These are phyloP conservation scores for Drosophila takahashii DNA, from an alignment of 1,140 invertebrate species.

Conservation along the genomic window DNA sequence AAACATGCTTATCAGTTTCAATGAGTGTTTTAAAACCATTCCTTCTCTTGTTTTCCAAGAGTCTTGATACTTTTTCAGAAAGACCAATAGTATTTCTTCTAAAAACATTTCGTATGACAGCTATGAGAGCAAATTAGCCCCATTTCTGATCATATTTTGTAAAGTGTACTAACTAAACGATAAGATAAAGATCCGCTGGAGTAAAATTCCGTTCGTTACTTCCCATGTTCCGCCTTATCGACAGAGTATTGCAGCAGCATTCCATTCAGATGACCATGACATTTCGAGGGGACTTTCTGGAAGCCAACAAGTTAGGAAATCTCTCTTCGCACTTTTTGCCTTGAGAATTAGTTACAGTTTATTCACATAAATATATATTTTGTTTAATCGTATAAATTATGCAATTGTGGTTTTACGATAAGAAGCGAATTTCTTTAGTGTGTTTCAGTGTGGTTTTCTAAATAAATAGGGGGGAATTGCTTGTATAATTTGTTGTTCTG, in stretches of 20 bases:
- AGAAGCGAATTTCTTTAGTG: conserved; percentile 72
- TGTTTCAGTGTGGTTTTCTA: conserved; percentile 64
- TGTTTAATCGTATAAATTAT: conserved; percentile 64
- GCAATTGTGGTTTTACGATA: conserved; percentile 64
- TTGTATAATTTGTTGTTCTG: conserved; percentile 50
- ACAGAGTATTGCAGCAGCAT: conserved; percentile 4
- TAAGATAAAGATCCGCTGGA: conserved; percentile 9
- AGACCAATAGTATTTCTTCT: no score
- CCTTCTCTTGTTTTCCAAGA: no score
- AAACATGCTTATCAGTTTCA: no score
- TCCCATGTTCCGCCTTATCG: conserved; percentile 24
- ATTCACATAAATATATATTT: conserved; percentile 80
- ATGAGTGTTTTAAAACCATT: no score
- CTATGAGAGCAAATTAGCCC: no score
- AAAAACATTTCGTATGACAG: no score
- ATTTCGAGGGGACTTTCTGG: conserved; percentile 4
- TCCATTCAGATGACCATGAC: conserved; percentile 17
- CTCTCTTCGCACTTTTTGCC: conserved; percentile 59
- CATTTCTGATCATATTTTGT: not conserved
- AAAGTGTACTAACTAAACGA: conserved; percentile 4
- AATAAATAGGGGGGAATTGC: conserved; percentile 77
- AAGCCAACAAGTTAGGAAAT: conserved; percentile 22
- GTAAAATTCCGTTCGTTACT: conserved; percentile 14
- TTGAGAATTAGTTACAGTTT: conserved; percentile 83
- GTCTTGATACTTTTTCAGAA: no score